Evolutionary conservation across 2,888 invertebrate genomes (phyloP), one percentile per base, ranked within the genome.

Genomic region (Mylabris sibirica): DNA sequence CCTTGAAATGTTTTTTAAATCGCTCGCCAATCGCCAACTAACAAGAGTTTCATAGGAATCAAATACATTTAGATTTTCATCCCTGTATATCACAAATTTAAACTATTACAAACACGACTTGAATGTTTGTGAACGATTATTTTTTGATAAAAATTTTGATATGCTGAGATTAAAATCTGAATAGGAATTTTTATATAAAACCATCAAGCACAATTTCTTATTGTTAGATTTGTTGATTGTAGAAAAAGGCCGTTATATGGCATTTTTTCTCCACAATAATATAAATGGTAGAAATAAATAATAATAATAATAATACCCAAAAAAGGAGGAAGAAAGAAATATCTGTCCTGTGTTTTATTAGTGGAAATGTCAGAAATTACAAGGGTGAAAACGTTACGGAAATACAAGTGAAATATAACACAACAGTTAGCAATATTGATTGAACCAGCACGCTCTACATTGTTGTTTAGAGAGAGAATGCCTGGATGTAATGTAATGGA

Each of bases 401-500:
- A 73, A 69, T 66, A 65, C 67, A 66, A 73, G 73, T 68, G 75
- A 72, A 71, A 71, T 72, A 71, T 73, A 72, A 44, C 66, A 68
- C 68, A 70, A 73, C 73, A 73, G 75, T 73, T 74, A 74, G 73
- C 73, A 73, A 74, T 75, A 75, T 75, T 69, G 75, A 75, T 75
- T 73, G 75, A 17, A 44, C 17, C 44, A n/a, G 1, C 44, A 17
- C 44, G 6, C 59, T 44, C 38, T 22, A 49, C n/a, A 5, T 41
- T n/a, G n/a, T n/a, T n/a, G n/a, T n/a, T n/a, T n/a, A n/a, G n/a
- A 12, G 26, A 63, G 49, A 60, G 64, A 34, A 64, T 57, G 64
- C 44, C 60, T 57, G 61, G 60, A 64, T 53, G 34, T 64, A 60
- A 61, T 57, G 53, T 38, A 64, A 59, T 57, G 35, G 14, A 35